A percentile compares a stretch with the other conserved stretches of the same genome.
These are phyloP conservation scores for Serranus cabrilla DNA, from an alignment of 2,797 vertebrate genomes.

Conservation along the genomic window DNA sequence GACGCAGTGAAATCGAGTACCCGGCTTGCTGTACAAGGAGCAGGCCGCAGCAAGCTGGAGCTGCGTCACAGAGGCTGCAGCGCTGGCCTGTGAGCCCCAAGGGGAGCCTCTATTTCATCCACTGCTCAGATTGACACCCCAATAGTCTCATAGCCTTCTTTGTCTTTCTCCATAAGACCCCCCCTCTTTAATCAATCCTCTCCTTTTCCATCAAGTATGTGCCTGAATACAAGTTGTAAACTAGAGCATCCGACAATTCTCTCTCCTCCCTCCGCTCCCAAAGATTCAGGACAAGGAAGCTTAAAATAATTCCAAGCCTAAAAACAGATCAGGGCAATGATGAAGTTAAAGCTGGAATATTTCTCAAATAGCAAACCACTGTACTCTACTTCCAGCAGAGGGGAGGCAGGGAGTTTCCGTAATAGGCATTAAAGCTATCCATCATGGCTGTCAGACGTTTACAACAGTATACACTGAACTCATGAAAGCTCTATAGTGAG, in stretches of 20 bases:
- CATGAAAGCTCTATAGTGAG: background rate
- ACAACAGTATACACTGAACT: background rate
- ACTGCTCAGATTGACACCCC: constrained; percentile 13
- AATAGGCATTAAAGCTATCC: constrained; percentile 9
- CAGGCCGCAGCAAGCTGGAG: constrained; percentile 72
- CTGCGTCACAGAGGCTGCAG: constrained; percentile 82
- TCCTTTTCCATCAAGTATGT: constrained; percentile 2
- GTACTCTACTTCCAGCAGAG: background rate
- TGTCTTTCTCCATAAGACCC: constrained; percentile 9
- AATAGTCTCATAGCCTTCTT: background rate
- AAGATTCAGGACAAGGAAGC: constrained; percentile 45
- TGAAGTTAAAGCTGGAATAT: constrained; percentile 6
- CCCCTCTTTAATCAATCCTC: background rate
- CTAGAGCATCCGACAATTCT: constrained; percentile 11
- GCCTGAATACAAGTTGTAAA: constrained; percentile 20
- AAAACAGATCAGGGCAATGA: constrained; percentile 34
- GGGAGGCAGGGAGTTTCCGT: constrained; percentile 7
- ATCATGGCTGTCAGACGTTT: constrained; percentile 5
- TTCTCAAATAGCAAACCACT: constrained; percentile 15
- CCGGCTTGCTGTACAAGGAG: constrained; percentile 40
- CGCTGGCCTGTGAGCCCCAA: constrained; percentile 51
- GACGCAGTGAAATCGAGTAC: constrained; percentile 48
- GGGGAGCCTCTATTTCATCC: constrained; percentile 67
- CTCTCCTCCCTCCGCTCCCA: constrained; percentile 17
- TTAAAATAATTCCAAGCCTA: constrained; percentile 41